Conservation (phyloP, 2,113 vertebrate genomes). For the Zingel zingel region DNA sequence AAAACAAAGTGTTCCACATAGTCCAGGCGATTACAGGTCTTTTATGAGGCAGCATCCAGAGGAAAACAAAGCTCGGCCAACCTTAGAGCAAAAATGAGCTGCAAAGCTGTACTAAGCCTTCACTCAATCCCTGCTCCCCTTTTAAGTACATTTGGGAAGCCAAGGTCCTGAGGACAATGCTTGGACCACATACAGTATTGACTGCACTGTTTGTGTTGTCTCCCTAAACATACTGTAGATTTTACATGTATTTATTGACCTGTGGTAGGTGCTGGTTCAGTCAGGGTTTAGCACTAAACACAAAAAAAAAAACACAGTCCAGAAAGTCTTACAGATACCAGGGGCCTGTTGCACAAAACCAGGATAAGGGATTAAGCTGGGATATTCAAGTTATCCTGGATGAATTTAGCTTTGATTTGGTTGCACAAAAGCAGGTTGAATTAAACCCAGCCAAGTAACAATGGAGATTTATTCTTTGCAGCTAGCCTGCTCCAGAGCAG, state of each 20-base stretch:
- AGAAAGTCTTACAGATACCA: not conserved
- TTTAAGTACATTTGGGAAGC: constrained; percentile 40
- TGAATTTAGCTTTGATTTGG: too few species aligned
- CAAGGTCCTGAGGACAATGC: constrained; percentile 33
- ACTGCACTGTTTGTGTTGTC: constrained; percentile 3
- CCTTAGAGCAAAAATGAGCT: constrained; percentile 40
- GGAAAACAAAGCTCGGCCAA: constrained; percentile 43
- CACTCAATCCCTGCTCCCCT: constrained; percentile 40
- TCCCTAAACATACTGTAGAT: not conserved
- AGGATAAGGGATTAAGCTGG: too few species aligned
- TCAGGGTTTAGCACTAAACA: not conserved
- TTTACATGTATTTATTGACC: constrained; percentile 12
- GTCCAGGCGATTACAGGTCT: constrained; percentile 29
- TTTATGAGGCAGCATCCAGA: constrained; percentile 31
- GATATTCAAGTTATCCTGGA: too few species aligned
- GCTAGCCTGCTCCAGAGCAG: too few species aligned
- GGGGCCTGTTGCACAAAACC: too few species aligned
- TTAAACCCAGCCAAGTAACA: too few species aligned
- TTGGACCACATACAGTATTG: not conserved
- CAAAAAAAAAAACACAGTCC: not conserved
- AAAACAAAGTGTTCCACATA: constrained; percentile 15
- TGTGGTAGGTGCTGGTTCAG: not conserved
- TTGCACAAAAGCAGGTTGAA: too few species aligned
- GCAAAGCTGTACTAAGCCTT: constrained; percentile 33
- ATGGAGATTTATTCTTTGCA: too few species aligned